A percentile compares a stretch with the other conserved stretches of the same genome.
phyloP scores from a whole-genome alignment of 1,140 invertebrate genomes.

The Brachystomella parvula region DNA sequence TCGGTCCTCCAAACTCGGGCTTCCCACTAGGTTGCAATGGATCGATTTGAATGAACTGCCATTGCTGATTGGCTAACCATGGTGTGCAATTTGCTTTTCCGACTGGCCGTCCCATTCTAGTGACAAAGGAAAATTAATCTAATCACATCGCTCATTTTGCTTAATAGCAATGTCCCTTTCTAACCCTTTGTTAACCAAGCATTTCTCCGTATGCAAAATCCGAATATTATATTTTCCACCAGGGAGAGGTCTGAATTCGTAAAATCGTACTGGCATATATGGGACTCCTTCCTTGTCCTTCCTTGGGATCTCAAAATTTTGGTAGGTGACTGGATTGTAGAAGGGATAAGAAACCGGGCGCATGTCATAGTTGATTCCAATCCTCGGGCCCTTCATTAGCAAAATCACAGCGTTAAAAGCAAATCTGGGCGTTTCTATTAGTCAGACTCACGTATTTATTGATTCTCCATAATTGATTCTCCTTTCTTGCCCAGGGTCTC shows the following conservation, averaged over 20 bases:
- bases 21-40: background rate
- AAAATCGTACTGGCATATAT: constrained; percentile 23
- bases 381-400: constrained; percentile 10
- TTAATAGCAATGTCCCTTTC: background rate
- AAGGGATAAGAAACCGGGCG: constrained; percentile 10
- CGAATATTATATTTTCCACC: constrained; percentile 10
- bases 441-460: constrained; percentile 22
- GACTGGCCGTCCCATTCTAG: constrained; percentile 11
- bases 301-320: constrained; percentile 13
- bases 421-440: background rate
- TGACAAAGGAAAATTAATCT: background rate
- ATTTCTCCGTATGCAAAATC: constrained; percentile 22
- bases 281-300: constrained; percentile 12
- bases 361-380: constrained; percentile 23
- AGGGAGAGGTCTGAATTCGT: constrained; percentile 17
- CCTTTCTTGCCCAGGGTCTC: constrained; percentile 12
- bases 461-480: constrained; percentile 16
- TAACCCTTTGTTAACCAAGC: constrained; percentile 25
- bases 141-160: background rate
- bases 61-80: constrained; percentile 21
- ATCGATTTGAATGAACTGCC: constrained; percentile 13
- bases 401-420: constrained; percentile 1
- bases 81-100: constrained; percentile 22
- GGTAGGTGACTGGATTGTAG: constrained; percentile 22
- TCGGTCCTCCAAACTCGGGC: background rate